phyloP scores from a whole-genome alignment of 2,888 invertebrate species.

The Drosophila austrosaltans region DNA sequence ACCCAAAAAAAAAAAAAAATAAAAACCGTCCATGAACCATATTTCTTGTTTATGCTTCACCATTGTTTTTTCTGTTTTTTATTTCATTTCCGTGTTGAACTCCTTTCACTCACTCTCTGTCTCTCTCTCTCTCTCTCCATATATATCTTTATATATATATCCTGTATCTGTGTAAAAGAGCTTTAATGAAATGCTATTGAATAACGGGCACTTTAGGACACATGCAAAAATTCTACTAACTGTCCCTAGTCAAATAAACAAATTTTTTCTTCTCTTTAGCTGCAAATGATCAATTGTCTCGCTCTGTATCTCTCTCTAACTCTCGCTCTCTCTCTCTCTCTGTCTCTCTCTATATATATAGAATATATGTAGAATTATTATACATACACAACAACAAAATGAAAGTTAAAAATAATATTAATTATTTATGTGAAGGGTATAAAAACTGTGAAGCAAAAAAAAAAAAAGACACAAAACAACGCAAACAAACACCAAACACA shows the following conservation, averaged over 20 bases:
- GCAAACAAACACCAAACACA: constrained; percentile 43
- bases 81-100: constrained; percentile 23
- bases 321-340: constrained; percentile 14
- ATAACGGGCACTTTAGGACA: constrained; percentile 23
- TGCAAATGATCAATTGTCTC: constrained; percentile 20
- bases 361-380: constrained; percentile 20
- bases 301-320: constrained; percentile 21
- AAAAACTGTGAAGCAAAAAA: constrained; percentile 63
- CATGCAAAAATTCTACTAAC: constrained; percentile 23
- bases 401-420: not conserved
- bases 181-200: constrained; percentile 24
- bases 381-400: constrained; percentile 1
- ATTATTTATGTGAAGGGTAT: constrained; percentile 66
- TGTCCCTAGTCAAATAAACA: not conserved
- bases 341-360: constrained; percentile 18
- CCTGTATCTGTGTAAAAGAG: constrained; percentile 32
- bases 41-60: constrained; percentile 13
- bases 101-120: constrained; percentile 20
- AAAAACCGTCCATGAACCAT: constrained; percentile 1
- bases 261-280: constrained; percentile 7
- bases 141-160: constrained; percentile 3
- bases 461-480: constrained; percentile 38
- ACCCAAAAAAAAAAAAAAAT: not conserved
- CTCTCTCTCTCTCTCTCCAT: constrained; percentile 18
- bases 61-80: constrained; percentile 22